Base-by-base conservation (phyloP, 2,113 vertebrate species). In the human region DNA sequence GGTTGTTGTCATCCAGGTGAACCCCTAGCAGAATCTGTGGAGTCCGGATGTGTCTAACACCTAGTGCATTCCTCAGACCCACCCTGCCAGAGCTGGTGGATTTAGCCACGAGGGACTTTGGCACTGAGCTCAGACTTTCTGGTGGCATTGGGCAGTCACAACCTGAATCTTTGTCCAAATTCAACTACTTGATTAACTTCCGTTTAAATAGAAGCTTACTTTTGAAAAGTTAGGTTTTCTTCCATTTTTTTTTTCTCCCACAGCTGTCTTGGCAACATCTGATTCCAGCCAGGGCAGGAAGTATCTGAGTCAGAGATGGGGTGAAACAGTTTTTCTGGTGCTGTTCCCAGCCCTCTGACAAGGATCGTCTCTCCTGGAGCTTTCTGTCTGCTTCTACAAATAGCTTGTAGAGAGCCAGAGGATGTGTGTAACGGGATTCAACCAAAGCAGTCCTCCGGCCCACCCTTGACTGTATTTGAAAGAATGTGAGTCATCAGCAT, bases 181-280 rank as follows among this genome's bases (percentile, higher is more conserved):
- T 81, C 92, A 94, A 84, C 57, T 52, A 20, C 75, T 96, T 96
- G 84, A 93, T 97, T 85, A 90, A 72, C 30, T 88, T 76, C 32
- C 45, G 72, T 94, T 97, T 75, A 84, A 95, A 86, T 90, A 92
- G 75, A 91, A 80, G 30, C 81, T 94, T 91, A 78, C 76, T 97
- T 97, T 96, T 84, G 43, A 84, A 90, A 85, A 70, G 23, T 79
- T 92, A 90, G 78, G 22, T 50, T 97, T 95, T 82, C 91, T 72
- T 96, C 86, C 23, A 0, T 72, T 66, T 92, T 73, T 96, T 64
- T 80, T 84, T 40, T 61, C 76, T 52, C 38, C 6, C 40, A 13
- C 94, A 97, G 84, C 93, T 96, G 90, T 93, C 94, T 96, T 97
- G 97, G 97, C 96, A 96, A 12, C 16, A 2, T 68, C n/a, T 3